A percentile compares a stretch with the other conserved stretches of the same genome.
phyloP scores from a whole-genome alignment of 2,113 vertebrate genomes.

The Willisornis vidua region DNA sequence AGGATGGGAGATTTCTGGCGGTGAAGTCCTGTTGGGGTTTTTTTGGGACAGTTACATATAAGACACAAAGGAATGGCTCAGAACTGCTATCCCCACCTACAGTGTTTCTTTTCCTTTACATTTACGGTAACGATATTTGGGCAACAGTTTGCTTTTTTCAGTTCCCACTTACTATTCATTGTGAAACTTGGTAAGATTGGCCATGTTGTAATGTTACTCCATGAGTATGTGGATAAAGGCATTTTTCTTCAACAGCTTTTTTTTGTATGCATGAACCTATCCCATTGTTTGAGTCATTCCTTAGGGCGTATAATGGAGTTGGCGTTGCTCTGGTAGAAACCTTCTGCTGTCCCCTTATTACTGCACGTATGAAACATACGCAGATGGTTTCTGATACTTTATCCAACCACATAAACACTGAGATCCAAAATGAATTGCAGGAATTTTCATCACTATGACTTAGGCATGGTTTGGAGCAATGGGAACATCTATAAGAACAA shows the following conservation, averaged over 20 bases:
- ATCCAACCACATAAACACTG: background rate
- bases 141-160: conserved; percentile 65
- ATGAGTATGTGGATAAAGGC: conserved; percentile 43
- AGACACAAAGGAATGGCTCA: conserved; percentile 62
- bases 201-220: conserved; percentile 42
- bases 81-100: conserved; percentile 82
- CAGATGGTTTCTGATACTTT: background rate
- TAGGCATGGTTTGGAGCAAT: background rate
- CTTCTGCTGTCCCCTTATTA: background rate
- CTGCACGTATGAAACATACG: background rate
- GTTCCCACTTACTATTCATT: conserved; percentile 77
- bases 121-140: conserved; percentile 79
- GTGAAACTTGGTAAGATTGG: conserved; percentile 72
- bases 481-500: background rate
- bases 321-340: background rate
- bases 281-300: background rate
- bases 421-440: background rate
- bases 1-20: conserved; percentile 13
- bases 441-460: background rate
- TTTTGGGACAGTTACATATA: conserved; percentile 35
- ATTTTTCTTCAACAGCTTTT: conserved; percentile 5
- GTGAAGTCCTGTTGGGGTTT: conserved; percentile 41
- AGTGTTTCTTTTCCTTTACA: conserved; percentile 78
- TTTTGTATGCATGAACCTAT: background rate
- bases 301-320: background rate